Conservation (phyloP, 2,888 invertebrate species). For the Pyralis farinalis region DNA sequence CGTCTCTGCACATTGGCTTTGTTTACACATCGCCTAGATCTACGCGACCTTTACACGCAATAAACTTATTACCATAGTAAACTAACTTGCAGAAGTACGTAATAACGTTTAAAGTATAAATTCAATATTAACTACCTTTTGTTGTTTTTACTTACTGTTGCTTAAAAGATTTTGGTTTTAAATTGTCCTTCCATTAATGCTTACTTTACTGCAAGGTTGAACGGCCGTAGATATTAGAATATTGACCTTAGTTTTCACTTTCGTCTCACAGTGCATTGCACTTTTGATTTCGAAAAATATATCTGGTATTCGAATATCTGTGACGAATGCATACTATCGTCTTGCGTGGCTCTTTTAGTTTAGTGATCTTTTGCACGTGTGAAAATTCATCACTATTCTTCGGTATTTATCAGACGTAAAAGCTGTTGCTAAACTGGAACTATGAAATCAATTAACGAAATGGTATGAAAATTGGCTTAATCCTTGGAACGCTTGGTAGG, state of each 20-base stretch:
- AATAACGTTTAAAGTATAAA: background rate
- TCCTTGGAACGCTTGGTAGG: no score
- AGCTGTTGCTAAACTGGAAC: background rate
- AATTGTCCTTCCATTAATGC: conserved; percentile 17
- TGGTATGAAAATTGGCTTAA: background rate
- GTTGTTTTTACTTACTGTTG: background rate
- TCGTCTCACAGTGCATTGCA: conserved; percentile 35
- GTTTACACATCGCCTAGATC: conserved; percentile 38
- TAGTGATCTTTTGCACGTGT: background rate
- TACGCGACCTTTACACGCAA: conserved; percentile 31
- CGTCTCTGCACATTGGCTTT: conserved; percentile 53
- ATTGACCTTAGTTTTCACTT: conserved; percentile 50
- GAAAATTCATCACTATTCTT: background rate
- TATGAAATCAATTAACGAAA: background rate
- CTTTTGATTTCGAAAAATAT: conserved; percentile 18
- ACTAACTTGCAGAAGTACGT: conserved; percentile 21
- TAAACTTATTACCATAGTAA: conserved; percentile 28
- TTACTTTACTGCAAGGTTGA: conserved; percentile 30
- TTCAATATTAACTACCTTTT: background rate
- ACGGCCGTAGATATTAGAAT: conserved; percentile 42
- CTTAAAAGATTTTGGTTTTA: background rate
- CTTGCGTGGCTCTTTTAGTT: background rate
- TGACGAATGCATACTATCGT: background rate
- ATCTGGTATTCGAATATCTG: conserved; percentile 1
- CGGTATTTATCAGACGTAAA: background rate